Conservation (phyloP, 2,888 invertebrate species). For the Philereme transversata region DNA sequence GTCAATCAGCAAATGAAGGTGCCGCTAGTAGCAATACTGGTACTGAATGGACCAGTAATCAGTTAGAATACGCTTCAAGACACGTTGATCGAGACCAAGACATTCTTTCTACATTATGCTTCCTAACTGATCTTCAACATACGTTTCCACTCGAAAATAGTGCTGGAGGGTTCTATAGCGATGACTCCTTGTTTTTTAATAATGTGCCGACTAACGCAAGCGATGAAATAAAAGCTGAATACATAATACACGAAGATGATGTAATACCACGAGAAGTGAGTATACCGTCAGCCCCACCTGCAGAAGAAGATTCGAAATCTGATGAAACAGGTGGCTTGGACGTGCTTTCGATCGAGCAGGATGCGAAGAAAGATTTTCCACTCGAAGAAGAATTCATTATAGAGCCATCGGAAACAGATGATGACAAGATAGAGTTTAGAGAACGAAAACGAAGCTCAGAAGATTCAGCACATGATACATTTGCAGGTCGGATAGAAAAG, state of each 20-base stretch:
- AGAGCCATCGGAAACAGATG: slow-evolving; percentile 71
- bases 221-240: slow-evolving; percentile 69
- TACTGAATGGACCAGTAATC: slow-evolving; percentile 60
- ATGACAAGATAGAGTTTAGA: slow-evolving; percentile 66
- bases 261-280: slow-evolving; percentile 53
- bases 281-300: slow-evolving; percentile 64
- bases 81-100: slow-evolving; percentile 18
- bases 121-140: slow-evolving; percentile 45
- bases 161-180: slow-evolving; percentile 55
- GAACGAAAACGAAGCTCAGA: slow-evolving; percentile 54
- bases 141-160: slow-evolving; percentile 51
- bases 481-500: slow-evolving; percentile 70
- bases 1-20: slow-evolving; percentile 58
- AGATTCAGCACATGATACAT: slow-evolving; percentile 59
- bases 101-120: slow-evolving; percentile 6
- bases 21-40: slow-evolving; percentile 32
- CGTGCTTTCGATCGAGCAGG: slow-evolving; percentile 74
- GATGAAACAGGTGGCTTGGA: slow-evolving; percentile 69
- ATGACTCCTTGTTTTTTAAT: slow-evolving; percentile 58
- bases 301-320: slow-evolving; percentile 65
- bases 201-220: slow-evolving; percentile 62
- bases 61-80: slow-evolving; percentile 27
- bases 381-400: slow-evolving; percentile 70
- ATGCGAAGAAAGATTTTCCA: slow-evolving; percentile 74
- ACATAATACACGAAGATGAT: slow-evolving; percentile 59